Conservation (phyloP, 1,140 invertebrate species). For the Copidosoma floridanum region DNA sequence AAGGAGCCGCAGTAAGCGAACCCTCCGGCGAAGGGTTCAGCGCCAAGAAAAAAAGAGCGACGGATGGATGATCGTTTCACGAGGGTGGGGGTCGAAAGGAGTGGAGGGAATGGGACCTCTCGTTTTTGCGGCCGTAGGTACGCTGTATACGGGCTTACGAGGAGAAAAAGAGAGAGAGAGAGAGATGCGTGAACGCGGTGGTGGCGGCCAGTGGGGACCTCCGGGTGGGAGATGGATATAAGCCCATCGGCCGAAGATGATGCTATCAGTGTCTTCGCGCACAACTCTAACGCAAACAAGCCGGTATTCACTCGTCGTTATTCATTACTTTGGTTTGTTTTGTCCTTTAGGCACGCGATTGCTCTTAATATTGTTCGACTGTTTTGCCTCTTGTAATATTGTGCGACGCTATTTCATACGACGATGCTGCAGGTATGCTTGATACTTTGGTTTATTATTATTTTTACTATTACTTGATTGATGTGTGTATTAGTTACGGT, state of each 20-base stretch:
- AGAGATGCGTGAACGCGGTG: slow-evolving; percentile 6
- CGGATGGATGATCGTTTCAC: not conserved
- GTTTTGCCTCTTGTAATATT: too few relatives aligned
- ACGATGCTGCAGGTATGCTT: slow-evolving; percentile 20
- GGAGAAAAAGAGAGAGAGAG: slow-evolving; percentile 1
- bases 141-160: too few relatives aligned
- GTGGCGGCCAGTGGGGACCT: not conserved
- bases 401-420: not conserved
- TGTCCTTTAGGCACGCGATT: too few relatives aligned
- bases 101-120: not conserved
- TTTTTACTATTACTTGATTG: not conserved
- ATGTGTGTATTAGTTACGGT: slow-evolving; percentile 1
- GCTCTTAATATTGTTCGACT: too few relatives aligned
- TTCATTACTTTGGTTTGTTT: not conserved
- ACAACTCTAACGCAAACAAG: slow-evolving; percentile 37
- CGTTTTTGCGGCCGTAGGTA: too few relatives aligned
- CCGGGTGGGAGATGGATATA: slow-evolving; percentile 57
- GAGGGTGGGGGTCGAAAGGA: not conserved
- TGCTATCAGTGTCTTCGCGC: slow-evolving; percentile 55
- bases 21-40: slow-evolving; percentile 13
- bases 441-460: slow-evolving; percentile 7
- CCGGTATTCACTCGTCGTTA: not conserved
- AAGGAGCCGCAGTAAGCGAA: slow-evolving; percentile 1
- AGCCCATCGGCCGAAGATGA: slow-evolving; percentile 52
- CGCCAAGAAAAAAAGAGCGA: slow-evolving; percentile 9